Base-by-base conservation (phyloP, 92 coral and sea anemone genomes). In the Epizoanthus scotinus region DNA sequence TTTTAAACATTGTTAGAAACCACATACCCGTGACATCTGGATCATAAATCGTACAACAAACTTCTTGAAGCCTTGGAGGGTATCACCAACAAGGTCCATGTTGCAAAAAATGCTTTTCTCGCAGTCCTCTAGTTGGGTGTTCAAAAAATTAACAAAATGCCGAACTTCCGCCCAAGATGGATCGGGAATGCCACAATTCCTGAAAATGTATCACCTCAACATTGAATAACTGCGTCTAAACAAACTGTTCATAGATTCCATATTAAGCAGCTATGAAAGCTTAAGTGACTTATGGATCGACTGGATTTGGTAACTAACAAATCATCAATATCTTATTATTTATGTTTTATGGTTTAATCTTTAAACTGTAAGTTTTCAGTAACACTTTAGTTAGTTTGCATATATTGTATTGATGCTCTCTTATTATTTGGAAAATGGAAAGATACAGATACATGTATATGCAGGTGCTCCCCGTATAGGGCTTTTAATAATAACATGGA, bases 121-220 rank as follows among this genome's bases (percentile, higher is more conserved):
- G 62, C 98, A 94, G 70, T 91, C 98, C 0, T 75, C 74, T 52
- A 94, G 81, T 80, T 94, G 98, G 29, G 89, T 84, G 92, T 89
- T 94, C 28, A 94, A 80, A 53, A 94, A 94, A 72, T 90, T 90
- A 14, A 94, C 92, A 62, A 94, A 94, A 69, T 94, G 98, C 68
- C 81, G 81, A 9, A 94, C 74, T 58, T 94, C 98, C 8, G 93
- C 88, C 98, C 98, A 94, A 0, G 98, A 91, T 1, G 98, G 98
- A 73, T 91, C 92, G 4, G 68, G 92, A 20, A 94, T 83, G 28
- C 98, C 98, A 81, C 98, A 94, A 42, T 89, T 75, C 31, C 98
- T 94, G 80, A 10, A 68, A 63, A 29, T 54, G 3, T 44, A 25
- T 44, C 50, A 86, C 31, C 13, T 38, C 8, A 17, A 14, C 0